Base-by-base conservation (phyloP, 2,113 vertebrate genomes). In the Erythrolamprus reginae region DNA sequence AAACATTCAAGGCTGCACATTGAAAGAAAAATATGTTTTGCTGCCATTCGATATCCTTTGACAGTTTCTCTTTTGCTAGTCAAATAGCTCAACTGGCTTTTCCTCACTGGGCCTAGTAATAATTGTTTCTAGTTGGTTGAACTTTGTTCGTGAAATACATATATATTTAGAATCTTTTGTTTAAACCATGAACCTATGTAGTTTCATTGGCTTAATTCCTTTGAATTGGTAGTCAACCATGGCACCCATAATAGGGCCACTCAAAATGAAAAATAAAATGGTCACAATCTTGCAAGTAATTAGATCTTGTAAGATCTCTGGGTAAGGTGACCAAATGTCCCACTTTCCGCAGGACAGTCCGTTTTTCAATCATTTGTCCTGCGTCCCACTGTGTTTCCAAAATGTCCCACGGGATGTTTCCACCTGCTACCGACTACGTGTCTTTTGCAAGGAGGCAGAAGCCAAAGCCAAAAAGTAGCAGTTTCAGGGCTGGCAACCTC, bases 161-260 rank as follows among this genome's bases (percentile, higher is more conserved):
- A 82, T 9, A 38, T 6, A 58, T 65, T 28, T 1, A n/a, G 28
- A n/a, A 0, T 0, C 0, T 17, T 84, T 47, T 77, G 21, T 28
- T 52, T 26, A 50, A 24, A 85, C 28, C 33, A 53, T 53, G 50
- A 55, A 17, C 23, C 23, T 28, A 42, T 52, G 1, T 56, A 83
- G 55, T 4, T 9, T 23, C 23, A 82, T 24, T 10, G 21, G 26
- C 52, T 86, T 52, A 45, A 61, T 77, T 85, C 6, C 12, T 50
- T 84, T 19, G 26, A 17, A 77, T 42, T 42, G 15, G 61, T 33
- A 15, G 13, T 70, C 61, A 70, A 17, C n/a, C 28, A 70, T n/a
- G n/a, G 33, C 33, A 77, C 6, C 65, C 7, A 77, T 42, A 77
- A 77, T 17, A 77, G 19, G 17, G 70, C 70, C 21, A 77, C 33